A percentile compares a stretch with the other conserved stretches of the same genome.
phyloP scores from a whole-genome alignment of 2,797 vertebrate species.

The Macroramphosus scolopax region DNA sequence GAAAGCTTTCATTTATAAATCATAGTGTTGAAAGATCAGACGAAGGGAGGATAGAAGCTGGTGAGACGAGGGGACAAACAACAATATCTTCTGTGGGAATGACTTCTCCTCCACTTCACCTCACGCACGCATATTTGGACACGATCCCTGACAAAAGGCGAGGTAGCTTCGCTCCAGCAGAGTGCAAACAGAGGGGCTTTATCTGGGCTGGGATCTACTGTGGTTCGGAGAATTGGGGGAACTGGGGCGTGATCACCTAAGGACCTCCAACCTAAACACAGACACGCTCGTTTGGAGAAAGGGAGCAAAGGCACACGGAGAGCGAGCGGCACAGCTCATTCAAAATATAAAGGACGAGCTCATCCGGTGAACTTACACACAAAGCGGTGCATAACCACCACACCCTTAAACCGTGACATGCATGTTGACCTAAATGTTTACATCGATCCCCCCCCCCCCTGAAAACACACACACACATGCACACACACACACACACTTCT shows the following conservation, averaged over 20 bases:
- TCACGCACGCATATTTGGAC: conserved; percentile 50
- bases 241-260: conserved; percentile 62
- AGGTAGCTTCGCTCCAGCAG: too few species aligned
- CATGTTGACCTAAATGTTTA: conserved; percentile 48
- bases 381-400: conserved; percentile 12
- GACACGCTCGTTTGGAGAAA: conserved; percentile 59
- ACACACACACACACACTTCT: conserved; percentile 22
- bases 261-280: conserved; percentile 69
- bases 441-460: conserved; percentile 34
- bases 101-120: conserved; percentile 1
- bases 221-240: conserved; percentile 55
- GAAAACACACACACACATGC: conserved; percentile 17
- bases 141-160: conserved; percentile 57
- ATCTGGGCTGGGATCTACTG: conserved; percentile 62
- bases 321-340: conserved; percentile 40
- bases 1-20: not conserved
- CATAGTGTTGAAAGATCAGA: not conserved
- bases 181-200: conserved; percentile 49
- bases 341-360: conserved; percentile 45
- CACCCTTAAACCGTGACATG: conserved; percentile 34
- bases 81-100: conserved; percentile 5
- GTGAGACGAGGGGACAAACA: conserved; percentile 3
- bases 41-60: conserved; percentile 4
- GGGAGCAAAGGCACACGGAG: conserved; percentile 19
- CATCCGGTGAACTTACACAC: not conserved